These are phyloP conservation scores for Perognathus longimembris DNA, from an alignment of 2,113 vertebrate genomes.

Conservation along the genomic window DNA sequence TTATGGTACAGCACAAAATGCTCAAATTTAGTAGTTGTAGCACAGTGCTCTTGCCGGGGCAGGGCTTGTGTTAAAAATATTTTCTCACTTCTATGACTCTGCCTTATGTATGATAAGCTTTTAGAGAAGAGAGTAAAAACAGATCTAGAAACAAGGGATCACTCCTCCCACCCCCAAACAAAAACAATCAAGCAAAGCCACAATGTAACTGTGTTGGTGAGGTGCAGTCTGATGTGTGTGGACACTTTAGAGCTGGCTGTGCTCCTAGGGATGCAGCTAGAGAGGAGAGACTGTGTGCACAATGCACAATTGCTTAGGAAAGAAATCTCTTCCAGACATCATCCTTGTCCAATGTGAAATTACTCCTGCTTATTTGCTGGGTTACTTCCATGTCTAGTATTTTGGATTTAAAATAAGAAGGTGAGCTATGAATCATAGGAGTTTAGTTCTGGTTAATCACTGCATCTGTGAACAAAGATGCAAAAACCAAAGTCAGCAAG, in stretches of 20 bases:
- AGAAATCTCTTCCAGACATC: not conserved
- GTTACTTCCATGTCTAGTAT: not conserved
- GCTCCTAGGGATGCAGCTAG: not conserved
- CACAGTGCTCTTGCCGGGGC: not conserved
- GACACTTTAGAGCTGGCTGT: rapidly evolving
- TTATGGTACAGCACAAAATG: not conserved
- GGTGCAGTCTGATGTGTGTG: not conserved
- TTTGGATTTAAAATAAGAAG: not conserved
- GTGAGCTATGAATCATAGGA: not conserved
- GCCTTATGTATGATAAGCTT: not conserved
- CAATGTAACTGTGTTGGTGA: not conserved
- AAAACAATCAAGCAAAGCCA: not conserved
- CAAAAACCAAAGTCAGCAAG: no score
- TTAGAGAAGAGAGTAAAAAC: not conserved
- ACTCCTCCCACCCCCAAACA: no score
- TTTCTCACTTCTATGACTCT: not conserved
- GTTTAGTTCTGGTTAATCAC: not conserved
- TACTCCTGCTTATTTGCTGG: not conserved
- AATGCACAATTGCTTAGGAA: no score
- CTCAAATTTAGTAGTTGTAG: not conserved
- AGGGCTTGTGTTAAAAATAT: not conserved
- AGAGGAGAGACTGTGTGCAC: not conserved
- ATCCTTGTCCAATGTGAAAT: not conserved
- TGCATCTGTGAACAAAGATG: no score
- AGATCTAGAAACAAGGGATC: not conserved